Conservation (phyloP, 2,113 vertebrate species). For the Macquaria australasica region DNA sequence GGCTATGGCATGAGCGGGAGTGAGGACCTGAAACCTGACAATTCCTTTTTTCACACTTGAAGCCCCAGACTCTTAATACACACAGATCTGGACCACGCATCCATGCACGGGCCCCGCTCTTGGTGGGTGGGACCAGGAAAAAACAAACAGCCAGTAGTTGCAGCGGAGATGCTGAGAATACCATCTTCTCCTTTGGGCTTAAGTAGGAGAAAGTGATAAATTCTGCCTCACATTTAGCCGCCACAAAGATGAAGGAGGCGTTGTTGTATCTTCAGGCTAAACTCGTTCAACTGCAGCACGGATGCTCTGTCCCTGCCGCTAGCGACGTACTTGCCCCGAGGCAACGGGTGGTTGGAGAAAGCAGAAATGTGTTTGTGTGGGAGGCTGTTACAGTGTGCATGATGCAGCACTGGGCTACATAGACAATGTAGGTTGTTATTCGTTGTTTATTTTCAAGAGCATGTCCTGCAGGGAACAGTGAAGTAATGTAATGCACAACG, state of each 20-base stretch:
- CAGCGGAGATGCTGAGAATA: constrained; percentile 1
- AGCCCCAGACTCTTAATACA: background rate
- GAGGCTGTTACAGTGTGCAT: constrained; percentile 13
- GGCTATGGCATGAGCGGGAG: background rate
- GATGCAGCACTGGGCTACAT: constrained; percentile 21
- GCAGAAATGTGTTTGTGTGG: constrained; percentile 34
- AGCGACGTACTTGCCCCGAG: constrained; percentile 27
- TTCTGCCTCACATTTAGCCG: constrained; percentile 13
- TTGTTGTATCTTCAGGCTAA: constrained; percentile 19
- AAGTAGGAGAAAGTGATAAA: background rate
- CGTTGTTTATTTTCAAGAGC: constrained; percentile 45
- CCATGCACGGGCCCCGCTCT: background rate
- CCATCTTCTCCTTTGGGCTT: background rate
- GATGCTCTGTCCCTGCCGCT: constrained; percentile 34
- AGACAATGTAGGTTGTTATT: constrained; percentile 25
- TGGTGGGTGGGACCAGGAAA: background rate
- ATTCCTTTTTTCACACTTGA: background rate
- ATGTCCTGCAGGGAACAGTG: constrained; percentile 28
- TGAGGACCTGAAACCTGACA: constrained; percentile 23
- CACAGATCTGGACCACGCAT: background rate
- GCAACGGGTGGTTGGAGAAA: constrained; percentile 24
- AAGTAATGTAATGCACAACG: constrained; percentile 22
- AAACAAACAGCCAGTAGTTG: background rate
- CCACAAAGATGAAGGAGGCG: background rate
- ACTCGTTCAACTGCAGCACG: constrained; percentile 21